A percentile compares a stretch with the other conserved stretches of the same genome.
Conservation (phyloP, 2,888 invertebrate genomes). For the Lithophane socia region DNA sequence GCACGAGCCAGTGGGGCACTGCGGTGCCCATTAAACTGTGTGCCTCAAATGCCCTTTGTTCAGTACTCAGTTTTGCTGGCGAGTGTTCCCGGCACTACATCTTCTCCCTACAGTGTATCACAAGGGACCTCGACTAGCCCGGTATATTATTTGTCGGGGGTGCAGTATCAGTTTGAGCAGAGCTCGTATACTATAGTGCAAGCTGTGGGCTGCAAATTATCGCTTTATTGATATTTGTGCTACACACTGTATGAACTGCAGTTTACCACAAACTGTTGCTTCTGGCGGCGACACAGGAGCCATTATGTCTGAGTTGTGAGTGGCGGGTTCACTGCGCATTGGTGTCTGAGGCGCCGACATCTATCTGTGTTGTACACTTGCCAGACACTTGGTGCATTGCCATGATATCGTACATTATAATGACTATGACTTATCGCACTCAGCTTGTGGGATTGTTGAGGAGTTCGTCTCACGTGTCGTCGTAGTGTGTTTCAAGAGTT, state of each 20-base stretch:
- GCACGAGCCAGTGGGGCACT: not conserved
- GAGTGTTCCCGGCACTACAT: not conserved
- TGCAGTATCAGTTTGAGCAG: not conserved
- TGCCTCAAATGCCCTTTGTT: not conserved
- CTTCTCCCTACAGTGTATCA: not conserved
- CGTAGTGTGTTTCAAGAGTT: no score
- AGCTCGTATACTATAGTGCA: not conserved
- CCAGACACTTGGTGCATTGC: not conserved
- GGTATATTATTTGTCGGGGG: not conserved
- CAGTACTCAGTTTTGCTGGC: not conserved
- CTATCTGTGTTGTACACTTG: not conserved
- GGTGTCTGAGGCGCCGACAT: not conserved
- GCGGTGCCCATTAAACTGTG: not conserved
- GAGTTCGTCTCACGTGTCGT: not conserved
- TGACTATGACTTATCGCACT: not conserved
- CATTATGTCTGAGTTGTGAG: not conserved
- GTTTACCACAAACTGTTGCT: constrained; percentile 1
- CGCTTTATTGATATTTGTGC: constrained; percentile 11
- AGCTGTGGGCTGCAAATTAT: not conserved
- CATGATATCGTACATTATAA: not conserved
- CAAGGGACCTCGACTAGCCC: no score
- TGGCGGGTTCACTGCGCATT: not conserved
- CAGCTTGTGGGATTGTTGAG: not conserved
- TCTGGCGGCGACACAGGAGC: not conserved
- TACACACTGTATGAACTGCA: not conserved